Base-by-base conservation (phyloP, 2,797 vertebrate genomes). In the Rhabdomys pumilio region DNA sequence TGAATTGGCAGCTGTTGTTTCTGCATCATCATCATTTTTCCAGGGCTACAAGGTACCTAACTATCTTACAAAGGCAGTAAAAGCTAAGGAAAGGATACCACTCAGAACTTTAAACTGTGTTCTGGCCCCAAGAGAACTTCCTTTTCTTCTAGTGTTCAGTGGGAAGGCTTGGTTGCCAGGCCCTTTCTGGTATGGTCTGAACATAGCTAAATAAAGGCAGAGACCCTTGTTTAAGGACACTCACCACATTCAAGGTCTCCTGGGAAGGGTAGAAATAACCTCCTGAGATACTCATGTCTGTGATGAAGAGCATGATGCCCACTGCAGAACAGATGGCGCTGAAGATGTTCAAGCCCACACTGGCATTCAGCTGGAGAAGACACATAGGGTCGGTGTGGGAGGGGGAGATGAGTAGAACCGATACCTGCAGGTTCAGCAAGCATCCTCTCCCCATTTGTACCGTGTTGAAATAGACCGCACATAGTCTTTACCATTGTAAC, bases 301-400 rank as follows among this genome's bases (percentile, higher is more conserved):
- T 24, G 1, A 98, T 97, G 91, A 98, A 95, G 89, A 98, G 79
- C 0, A 86, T 31, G 6, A 98, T 88, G 19, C 98, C 98, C 67
- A 93, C 38, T 4, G 96, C 41, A 0, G 98, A 97, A 0, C 79
- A 98, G 97, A 98, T 67, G 9, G 96, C 98, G 0, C 98, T 98
- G 95, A 98, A 57, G 55, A 98, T n/a, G 14, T 98, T 98, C 96
- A 98, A 96, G 87, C 93, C 97, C 96, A 98, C 79, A 20, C 98
- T 98, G 90, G 95, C 86, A 9, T 95, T 98, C 87, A 97, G 94
- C 98, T 98, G 90, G 0, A 79, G 0, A 93, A 83, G 0, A 94
- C 75, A 76, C n/a, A 93, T 55, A 89, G 24, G 82, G 65, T 91
- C 55, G 67, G 29, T 15, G 47, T 80, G 31, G 50, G 20, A 82